Base-by-base conservation (phyloP, 2,888 invertebrate genomes). In the Cheilosia vulpina region DNA sequence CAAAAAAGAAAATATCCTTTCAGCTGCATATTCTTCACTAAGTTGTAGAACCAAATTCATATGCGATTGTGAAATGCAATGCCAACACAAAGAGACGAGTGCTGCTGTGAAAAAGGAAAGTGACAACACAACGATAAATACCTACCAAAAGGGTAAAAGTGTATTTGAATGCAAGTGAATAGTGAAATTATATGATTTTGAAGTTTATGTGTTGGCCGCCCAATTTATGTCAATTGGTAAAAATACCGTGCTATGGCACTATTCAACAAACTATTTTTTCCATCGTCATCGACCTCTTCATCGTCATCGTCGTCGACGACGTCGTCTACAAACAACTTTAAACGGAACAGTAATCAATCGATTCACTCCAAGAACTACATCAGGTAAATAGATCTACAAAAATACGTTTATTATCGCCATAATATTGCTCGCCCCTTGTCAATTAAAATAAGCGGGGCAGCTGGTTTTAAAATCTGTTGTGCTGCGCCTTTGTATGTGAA, bases 231-330 rank as follows among this genome's bases (percentile, higher is more conserved):
- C 52, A 68, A 68, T 81, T 76, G 52, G 52, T 68, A 73, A 76
- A 84, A 87, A 82, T 79, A 83, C 62, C 80, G 75, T 88, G 88
- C 83, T 92, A 96, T 96, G 96, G 95, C 95, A 93, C 93, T 96
- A 93, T 94, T 96, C 91, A 95, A 95, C 91, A 96, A 95, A 93
- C 92, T 96, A 89, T 95, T 96, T 93, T 92, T 92, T 89, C 91
- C 91, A 78, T 93, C 94, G 89, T 93, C 94, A 92, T 91, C 93
- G 88, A 90, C 93, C 76, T 66, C 92, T 89, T 53, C 91, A 55
- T 93, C 93, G 58, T 60, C 88, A 69, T 45, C 87, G 83, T 68
- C 89, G 63, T 27, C 87, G 76, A 75, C 87, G 60, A 63, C 75
- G 21, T 82, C 89, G 65, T 81, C 89, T 68, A n/a, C 88, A 62